Percentiles rank a stretch among this genome's conserved stretches.
Conservation (phyloP, 2,797 vertebrate species). For the Lophotriccus pileatus region DNA sequence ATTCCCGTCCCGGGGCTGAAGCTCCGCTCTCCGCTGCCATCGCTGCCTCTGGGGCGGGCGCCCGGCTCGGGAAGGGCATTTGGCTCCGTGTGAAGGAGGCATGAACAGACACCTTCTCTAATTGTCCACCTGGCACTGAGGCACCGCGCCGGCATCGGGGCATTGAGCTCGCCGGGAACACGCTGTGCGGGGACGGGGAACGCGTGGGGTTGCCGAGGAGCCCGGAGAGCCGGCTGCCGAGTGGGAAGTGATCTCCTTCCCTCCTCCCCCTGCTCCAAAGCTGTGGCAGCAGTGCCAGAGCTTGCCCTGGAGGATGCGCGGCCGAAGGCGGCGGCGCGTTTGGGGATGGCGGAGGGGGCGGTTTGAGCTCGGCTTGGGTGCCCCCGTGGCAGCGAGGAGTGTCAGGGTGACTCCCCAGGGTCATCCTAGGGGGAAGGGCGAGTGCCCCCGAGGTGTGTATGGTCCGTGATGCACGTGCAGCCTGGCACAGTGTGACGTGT, state of each 20-base stretch:
- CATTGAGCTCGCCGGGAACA: neutral
- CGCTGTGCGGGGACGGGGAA: neutral
- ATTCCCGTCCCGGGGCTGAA: neutral
- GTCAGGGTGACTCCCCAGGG: neutral
- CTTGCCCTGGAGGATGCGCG: rapidly evolving
- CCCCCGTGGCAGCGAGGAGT: neutral
- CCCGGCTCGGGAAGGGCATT: neutral
- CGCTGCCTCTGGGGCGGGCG: neutral
- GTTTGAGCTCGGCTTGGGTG: neutral
- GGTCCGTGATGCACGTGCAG: rapidly evolving
- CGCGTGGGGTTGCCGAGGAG: neutral
- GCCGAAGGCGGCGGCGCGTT: rapidly evolving
- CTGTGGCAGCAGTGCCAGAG: rapidly evolving
- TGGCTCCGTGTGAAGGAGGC: neutral
- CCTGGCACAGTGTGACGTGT: rapidly evolving
- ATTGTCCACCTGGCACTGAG: neutral
- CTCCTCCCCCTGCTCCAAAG: neutral
- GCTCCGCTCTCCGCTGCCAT: neutral
- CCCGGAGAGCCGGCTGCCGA: neutral
- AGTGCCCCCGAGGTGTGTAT: neutral
- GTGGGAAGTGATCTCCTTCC: neutral
- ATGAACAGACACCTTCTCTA: neutral
- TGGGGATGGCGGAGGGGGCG: neutral
- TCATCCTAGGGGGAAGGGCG: neutral
- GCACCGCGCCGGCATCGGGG: neutral